A percentile compares a stretch with the other conserved stretches of the same genome.
These are phyloP conservation scores for Antheraea assamensis DNA, from an alignment of 2,888 invertebrate genomes.

Conservation along the genomic window DNA sequence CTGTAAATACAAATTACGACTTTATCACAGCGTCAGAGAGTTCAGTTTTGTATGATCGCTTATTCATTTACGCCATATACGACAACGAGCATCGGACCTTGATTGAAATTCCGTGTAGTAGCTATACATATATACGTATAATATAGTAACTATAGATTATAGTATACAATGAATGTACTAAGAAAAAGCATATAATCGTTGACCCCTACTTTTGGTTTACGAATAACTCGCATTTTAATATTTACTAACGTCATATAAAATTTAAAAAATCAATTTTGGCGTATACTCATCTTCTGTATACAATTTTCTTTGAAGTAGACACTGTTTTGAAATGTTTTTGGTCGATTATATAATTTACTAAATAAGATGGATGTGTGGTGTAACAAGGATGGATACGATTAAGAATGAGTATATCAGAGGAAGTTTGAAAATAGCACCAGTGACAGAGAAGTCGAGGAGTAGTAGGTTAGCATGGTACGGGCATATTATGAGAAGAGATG, in stretches of 20 bases:
- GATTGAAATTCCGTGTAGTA: constrained; percentile 81
- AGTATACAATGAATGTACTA: constrained; percentile 50
- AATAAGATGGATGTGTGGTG: too few relatives aligned
- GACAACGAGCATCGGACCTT: constrained; percentile 38
- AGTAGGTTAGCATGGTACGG: too few relatives aligned
- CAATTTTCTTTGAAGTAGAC: too few relatives aligned
- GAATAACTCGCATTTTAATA: neutral
- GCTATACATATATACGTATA: constrained; percentile 71
- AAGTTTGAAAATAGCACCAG: too few relatives aligned
- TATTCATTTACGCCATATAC: constrained; percentile 33
- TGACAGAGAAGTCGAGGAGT: too few relatives aligned
- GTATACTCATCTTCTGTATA: too few relatives aligned
- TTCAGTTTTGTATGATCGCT: constrained; percentile 27
- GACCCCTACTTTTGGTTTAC: constrained; percentile 16
- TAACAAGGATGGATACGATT: too few relatives aligned
- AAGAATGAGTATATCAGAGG: too few relatives aligned
- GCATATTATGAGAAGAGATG: too few relatives aligned
- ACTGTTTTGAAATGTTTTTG: too few relatives aligned
- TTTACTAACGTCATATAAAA: neutral
- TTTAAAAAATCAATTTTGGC: too few relatives aligned
- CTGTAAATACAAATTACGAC: constrained; percentile 30
- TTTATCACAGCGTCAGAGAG: constrained; percentile 25
- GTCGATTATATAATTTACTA: too few relatives aligned
- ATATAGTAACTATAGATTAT: constrained; percentile 67
- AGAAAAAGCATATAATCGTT: constrained; percentile 45